Percentiles rank a stretch among this genome's conserved stretches.
Evolutionary conservation across 2,888 invertebrate species (phyloP).

Genomic region (Andrena camellia): DNA sequence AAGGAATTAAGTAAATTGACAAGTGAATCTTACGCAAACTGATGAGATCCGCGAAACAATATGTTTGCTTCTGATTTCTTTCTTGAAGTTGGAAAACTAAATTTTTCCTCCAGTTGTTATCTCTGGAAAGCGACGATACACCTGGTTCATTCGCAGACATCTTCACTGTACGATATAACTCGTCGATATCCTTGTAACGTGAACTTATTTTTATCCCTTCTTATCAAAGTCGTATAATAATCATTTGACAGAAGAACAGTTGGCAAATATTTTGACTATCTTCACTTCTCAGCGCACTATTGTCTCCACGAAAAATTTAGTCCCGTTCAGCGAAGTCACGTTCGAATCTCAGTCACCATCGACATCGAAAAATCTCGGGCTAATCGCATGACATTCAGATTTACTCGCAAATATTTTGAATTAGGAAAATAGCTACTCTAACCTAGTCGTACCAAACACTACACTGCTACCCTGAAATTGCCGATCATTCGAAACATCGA

Average conservation of each 20-base stretch:
- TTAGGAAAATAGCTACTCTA: conserved; percentile 77
- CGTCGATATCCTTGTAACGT: conserved; percentile 22
- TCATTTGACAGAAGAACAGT: conserved; percentile 46
- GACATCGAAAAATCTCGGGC: conserved; percentile 45
- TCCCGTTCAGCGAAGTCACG: conserved; percentile 19
- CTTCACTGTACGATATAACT: conserved; percentile 48
- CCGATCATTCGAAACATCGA: conserved; percentile 53
- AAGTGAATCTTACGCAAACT: conserved; percentile 89
- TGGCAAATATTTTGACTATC: conserved; percentile 47
- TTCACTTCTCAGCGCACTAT: conserved; percentile 35
- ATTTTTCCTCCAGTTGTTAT: conserved; percentile 89
- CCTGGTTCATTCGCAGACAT: conserved; percentile 79
- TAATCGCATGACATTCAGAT: conserved; percentile 74
- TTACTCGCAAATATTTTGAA: conserved; percentile 67
- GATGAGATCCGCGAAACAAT: conserved; percentile 92
- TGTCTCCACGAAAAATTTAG: conserved; percentile 24
- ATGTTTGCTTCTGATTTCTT: conserved; percentile 91
- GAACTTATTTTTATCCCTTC: conserved; percentile 39
- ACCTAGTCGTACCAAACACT: conserved; percentile 77
- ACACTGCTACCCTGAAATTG: conserved; percentile 66
- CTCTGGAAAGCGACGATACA: conserved; percentile 74
- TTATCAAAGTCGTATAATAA: conserved; percentile 60
- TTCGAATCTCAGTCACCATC: conserved; percentile 37
- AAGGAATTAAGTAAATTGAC: not conserved
- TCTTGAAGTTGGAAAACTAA: conserved; percentile 90